A percentile compares a stretch with the other conserved stretches of the same genome.
Evolutionary conservation across 2,797 vertebrate species (phyloP).

Genomic region (Dromococcyx pavoninus): DNA sequence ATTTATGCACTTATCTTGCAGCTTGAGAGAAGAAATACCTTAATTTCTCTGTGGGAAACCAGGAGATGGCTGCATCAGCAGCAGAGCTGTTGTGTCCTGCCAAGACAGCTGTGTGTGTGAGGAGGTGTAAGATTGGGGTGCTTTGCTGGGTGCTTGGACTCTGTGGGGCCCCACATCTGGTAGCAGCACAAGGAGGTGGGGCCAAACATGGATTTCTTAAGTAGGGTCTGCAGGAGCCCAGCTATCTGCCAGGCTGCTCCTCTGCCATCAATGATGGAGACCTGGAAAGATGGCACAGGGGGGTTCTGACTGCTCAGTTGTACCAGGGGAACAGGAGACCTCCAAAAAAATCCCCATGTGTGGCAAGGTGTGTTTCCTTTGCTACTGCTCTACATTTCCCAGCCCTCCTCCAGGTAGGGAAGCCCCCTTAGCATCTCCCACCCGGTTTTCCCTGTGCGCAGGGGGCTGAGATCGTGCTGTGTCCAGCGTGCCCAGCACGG

Average conservation of each 20-base stretch:
- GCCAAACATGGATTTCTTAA: background rate
- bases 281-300: background rate
- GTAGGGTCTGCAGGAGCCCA: background rate
- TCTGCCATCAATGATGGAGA: accelerated
- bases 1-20: accelerated
- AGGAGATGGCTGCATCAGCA: background rate
- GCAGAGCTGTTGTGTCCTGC: background rate
- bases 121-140: background rate
- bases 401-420: background rate
- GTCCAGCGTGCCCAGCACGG: accelerated
- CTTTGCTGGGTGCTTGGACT: too few species aligned
- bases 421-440: background rate
- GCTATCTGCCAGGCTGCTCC: background rate
- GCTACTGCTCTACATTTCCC: background rate
- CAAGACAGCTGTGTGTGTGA: background rate
- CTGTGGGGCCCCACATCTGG: accelerated
- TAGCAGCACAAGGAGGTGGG: background rate
- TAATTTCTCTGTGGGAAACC: background rate
- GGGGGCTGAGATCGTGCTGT: background rate
- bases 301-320: background rate
- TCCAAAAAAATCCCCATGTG: accelerated
- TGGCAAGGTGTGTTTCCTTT: background rate
- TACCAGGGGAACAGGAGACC: background rate
- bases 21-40: background rate
- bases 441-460: accelerated